Evolutionary conservation across 1,140 invertebrate genomes (phyloP).

Genomic region (Neodiprion pinetum): DNA sequence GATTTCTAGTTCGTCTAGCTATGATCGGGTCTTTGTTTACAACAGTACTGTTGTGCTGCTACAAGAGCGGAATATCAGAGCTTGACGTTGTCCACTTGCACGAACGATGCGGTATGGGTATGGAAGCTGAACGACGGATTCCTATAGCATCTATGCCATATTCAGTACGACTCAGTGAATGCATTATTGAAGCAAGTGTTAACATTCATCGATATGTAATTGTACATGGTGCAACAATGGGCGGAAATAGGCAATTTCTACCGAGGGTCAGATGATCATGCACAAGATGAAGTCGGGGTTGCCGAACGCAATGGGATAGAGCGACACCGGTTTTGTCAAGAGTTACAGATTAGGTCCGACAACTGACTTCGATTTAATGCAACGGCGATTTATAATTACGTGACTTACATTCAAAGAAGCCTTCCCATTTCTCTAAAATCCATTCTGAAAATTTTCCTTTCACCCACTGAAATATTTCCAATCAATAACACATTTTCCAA

Average conservation of each 20-base stretch:
- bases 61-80: background rate
- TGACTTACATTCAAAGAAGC: constrained; percentile 15
- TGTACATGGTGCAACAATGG: background rate
- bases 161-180: background rate
- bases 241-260: background rate
- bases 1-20: background rate
- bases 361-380: constrained; percentile 9
- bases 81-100: constrained; percentile 2
- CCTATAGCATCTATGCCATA: background rate
- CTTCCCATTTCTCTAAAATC: constrained; percentile 11
- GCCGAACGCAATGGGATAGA: background rate
- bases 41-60: constrained; percentile 1
- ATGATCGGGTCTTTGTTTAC: background rate
- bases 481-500: constrained; percentile 5
- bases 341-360: constrained; percentile 12
- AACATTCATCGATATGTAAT: background rate
- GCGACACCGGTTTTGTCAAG: background rate
- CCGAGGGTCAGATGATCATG: background rate
- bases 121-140: constrained; percentile 5
- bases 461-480: constrained; percentile 13
- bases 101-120: constrained; percentile 8
- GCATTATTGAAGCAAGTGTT: background rate
- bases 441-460: constrained; percentile 7
- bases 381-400: constrained; percentile 5
- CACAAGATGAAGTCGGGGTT: no score